A percentile compares a stretch with the other conserved stretches of the same genome.
phyloP scores from a whole-genome alignment of 1,140 invertebrate species.

The Drosophila seguyi region DNA sequence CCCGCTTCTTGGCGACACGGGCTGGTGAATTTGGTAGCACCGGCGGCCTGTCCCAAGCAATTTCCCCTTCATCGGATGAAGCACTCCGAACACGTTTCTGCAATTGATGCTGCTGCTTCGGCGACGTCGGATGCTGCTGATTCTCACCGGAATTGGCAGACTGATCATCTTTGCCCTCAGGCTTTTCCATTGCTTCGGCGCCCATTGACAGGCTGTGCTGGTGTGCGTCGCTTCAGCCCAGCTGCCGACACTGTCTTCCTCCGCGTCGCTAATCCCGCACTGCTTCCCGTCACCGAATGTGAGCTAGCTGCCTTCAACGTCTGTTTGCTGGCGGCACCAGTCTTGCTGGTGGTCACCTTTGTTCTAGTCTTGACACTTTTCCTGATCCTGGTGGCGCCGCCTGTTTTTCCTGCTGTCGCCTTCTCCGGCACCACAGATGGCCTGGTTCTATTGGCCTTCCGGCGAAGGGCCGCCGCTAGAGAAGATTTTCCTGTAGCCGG shows the following conservation, averaged over 20 bases:
- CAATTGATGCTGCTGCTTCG: not conserved
- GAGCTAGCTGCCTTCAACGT: not conserved
- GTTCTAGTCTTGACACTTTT: constrained; percentile 11
- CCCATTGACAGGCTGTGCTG: not conserved
- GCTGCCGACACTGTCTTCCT: constrained; percentile 6
- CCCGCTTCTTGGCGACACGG: constrained; percentile 53
- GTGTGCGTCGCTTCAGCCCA: not conserved
- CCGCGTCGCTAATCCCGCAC: not conserved
- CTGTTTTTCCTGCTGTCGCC: not conserved
- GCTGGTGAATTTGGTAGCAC: not conserved
- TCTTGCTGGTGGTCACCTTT: constrained; percentile 25
- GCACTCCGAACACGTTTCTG: constrained; percentile 35
- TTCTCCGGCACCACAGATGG: not conserved
- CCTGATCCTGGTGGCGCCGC: not conserved
- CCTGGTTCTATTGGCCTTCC: constrained; percentile 13
- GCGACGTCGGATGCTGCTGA: not conserved
- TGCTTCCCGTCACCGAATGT: not conserved
- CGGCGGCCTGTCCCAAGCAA: constrained; percentile 1
- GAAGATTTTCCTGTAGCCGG: constrained; percentile 22
- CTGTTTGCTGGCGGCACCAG: not conserved
- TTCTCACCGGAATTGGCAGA: constrained; percentile 25
- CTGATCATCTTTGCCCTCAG: constrained; percentile 43
- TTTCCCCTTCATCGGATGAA: constrained; percentile 2
- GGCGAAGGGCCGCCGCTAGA: constrained; percentile 1
- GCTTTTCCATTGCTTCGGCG: constrained; percentile 50